Evolutionary conservation across 2,888 invertebrate species (phyloP), one percentile per base, ranked within the genome.

Genomic region (Allacma fusca): DNA sequence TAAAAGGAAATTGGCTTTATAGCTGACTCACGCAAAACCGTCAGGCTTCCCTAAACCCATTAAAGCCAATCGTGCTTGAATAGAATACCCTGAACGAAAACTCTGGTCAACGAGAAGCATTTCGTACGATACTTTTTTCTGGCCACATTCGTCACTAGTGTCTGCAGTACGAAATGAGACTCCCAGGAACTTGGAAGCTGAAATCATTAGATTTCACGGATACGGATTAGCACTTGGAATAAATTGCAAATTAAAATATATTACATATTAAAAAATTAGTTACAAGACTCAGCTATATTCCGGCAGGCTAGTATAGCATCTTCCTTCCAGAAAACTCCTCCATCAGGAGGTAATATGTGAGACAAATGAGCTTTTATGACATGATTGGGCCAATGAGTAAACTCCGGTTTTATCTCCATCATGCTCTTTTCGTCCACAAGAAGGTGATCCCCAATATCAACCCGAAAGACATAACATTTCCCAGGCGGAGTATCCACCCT

Each of bases 371-470:
- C 62, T 23, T 23, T n/a, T 9, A 62, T 16, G 13, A 23, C 62
- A 4, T 1, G 12, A 24, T 7, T 4, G 1, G 62, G 24, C 62
- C 62, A 62, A 12, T 7, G 26, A 23, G 62, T 62, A 62, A 23
- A 62, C 16, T 62, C 62, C 2, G 62, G 62, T 13, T 62, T 62
- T 12, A 62, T 24, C 24, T 62, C 62, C 62, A 62, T 62, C n/a
- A 62, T 24, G 26, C 21, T 23, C 9, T 62, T 9, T 19, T 19
- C 26, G 12, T 4, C 2, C 19, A 62, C 62, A 23, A 62, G 13
- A 2, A 12, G 9, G 2, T 23, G 12, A 24, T 62, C 26, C 4
- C 62, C 62, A 1, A 62, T 16, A 23, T 62, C 62, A 62, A 62
- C n/a, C n/a, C 16, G 50, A 50, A n/a, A 50, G 2, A 50, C 50